phyloP scores from a whole-genome alignment of 2,888 invertebrate species.

The Parnassius glacialis region DNA sequence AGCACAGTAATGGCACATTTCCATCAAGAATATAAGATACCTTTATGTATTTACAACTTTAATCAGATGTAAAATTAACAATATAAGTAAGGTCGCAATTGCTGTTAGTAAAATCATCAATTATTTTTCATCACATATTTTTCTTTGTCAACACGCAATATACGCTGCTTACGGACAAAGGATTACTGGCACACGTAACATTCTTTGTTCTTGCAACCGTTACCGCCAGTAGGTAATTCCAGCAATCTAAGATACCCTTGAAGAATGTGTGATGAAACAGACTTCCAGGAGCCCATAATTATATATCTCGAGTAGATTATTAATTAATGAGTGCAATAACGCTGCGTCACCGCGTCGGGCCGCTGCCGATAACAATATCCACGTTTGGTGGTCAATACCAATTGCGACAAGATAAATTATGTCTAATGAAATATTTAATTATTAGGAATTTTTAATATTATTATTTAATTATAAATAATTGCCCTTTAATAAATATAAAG shows the following conservation, averaged over 20 bases:
- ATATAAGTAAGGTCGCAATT: too few relatives aligned
- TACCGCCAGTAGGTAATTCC: neutral
- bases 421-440: too few relatives aligned
- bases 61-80: too few relatives aligned
- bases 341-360: slow-evolving; percentile 1
- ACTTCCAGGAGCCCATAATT: slow-evolving; percentile 11
- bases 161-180: slow-evolving; percentile 12
- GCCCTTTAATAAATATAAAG: too few relatives aligned
- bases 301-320: slow-evolving; percentile 7
- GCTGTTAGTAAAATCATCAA: too few relatives aligned
- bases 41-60: too few relatives aligned
- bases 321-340: slow-evolving; percentile 11
- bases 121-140: too few relatives aligned
- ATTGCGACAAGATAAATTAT: neutral
- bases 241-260: neutral
- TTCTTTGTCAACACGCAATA: neutral
- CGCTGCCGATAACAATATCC: slow-evolving; percentile 2
- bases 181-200: slow-evolving; percentile 4
- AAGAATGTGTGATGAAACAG: slow-evolving; percentile 10
- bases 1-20: too few relatives aligned
- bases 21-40: too few relatives aligned
- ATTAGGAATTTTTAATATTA: too few relatives aligned
- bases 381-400: neutral
- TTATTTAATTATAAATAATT: too few relatives aligned
- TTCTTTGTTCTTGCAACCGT: slow-evolving; percentile 18